Conservation (phyloP, 2,797 vertebrate species). For the Falco cherrug region DNA sequence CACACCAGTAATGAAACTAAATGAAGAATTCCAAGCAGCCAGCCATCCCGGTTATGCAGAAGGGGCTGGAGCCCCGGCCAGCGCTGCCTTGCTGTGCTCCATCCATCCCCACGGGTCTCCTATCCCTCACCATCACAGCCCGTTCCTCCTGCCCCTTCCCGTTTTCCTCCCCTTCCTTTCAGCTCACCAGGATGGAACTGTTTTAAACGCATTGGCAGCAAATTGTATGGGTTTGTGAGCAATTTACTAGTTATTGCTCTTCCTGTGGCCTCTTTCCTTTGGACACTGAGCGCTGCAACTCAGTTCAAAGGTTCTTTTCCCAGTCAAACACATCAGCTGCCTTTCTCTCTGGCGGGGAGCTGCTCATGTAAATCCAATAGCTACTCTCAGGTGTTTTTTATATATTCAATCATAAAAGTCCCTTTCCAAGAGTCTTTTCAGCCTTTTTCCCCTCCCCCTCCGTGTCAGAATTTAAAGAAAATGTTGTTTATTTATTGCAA, state of each 20-base stretch:
- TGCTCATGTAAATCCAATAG: neutral
- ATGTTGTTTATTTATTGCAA: neutral
- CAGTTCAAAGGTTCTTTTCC: neutral
- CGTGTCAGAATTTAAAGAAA: neutral
- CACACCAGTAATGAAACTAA: neutral
- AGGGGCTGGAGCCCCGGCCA: neutral
- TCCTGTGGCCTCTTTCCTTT: neutral
- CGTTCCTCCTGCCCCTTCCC: neutral
- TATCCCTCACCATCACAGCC: neutral
- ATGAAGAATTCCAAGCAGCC: neutral
- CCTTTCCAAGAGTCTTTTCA: neutral
- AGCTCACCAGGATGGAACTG: neutral
- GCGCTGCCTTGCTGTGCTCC: neutral
- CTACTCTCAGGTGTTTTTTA: neutral
- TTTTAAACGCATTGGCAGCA: neutral
- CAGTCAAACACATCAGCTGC: neutral
- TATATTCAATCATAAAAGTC: neutral
- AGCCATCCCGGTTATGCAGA: neutral
- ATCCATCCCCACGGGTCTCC: neutral
- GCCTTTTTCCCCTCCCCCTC: accelerated
- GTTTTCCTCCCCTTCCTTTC: neutral
- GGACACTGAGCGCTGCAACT: neutral
- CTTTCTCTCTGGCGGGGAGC: neutral
- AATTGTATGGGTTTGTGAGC: neutral
- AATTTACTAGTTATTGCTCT: neutral